Percentiles rank a stretch among this genome's conserved stretches.
Evolutionary conservation across 1,140 invertebrate genomes (phyloP).

Genomic region (Chlorops oryzae): DNA sequence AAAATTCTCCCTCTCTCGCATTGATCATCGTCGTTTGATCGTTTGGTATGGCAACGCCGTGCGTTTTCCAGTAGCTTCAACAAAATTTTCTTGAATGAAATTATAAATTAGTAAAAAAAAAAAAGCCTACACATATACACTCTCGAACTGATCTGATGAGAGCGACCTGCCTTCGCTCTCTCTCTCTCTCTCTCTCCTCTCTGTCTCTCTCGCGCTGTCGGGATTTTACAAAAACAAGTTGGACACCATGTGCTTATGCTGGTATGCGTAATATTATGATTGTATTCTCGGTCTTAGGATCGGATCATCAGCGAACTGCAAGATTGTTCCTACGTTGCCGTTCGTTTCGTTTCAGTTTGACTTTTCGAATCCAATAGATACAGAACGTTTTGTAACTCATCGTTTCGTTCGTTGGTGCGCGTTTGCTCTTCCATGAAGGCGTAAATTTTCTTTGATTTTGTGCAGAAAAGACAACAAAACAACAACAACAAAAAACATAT

Average conservation of each 20-base stretch:
- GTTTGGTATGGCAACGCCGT: too few species aligned
- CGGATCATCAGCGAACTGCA: constrained; percentile 19
- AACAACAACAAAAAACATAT: too few species aligned
- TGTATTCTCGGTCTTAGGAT: constrained; percentile 39
- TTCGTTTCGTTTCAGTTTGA: constrained; percentile 45
- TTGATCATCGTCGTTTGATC: neutral
- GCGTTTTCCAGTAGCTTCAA: neutral
- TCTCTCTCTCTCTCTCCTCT: constrained; percentile 17
- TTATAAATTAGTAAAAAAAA: too few species aligned
- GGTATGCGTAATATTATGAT: constrained; percentile 13
- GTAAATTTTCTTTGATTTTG: neutral
- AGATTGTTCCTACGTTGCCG: constrained; percentile 10
- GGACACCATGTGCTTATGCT: constrained; percentile 3
- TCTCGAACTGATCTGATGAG: too few species aligned
- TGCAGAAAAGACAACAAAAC: too few species aligned
- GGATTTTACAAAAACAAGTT: too few species aligned
- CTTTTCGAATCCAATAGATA: constrained; percentile 41
- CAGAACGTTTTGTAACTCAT: constrained; percentile 26
- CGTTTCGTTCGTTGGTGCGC: neutral
- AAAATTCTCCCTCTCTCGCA: constrained; percentile 8
- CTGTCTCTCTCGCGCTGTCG: constrained; percentile 13
- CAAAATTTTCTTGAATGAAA: neutral
- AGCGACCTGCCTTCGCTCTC: too few species aligned
- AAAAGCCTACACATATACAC: too few species aligned
- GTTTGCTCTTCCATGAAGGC: neutral